Evolutionary conservation across 1,140 invertebrate species (phyloP), one percentile per base, ranked within the genome.

Genomic region (Mesaphorura yosii): DNA sequence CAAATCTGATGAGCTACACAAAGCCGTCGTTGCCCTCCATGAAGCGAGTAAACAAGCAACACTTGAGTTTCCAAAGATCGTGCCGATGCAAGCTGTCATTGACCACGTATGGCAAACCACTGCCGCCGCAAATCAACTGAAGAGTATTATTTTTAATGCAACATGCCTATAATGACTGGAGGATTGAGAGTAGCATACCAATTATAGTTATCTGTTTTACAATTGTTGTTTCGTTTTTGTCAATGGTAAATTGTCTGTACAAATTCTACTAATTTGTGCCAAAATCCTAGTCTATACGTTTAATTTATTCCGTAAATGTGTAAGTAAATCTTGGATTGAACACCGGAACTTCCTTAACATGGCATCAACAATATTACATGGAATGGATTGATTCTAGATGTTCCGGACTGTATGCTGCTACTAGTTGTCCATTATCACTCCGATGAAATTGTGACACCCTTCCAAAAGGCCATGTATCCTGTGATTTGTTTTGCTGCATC

Each of bases 1-100:
- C 19, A 77, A 81, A 60, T 78, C 54, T 3, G 58, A 59, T 48
- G 60, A 62, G 1, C 23, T 62, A n/a, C 55, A 62, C 28, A 57
- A 59, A 31, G 25, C 51, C 2, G 41, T 62, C 19, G 26, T 59
- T 3, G 44, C 47, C 3, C 25, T 62, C 2, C 53, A 57, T 2
- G 55, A 57, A 22, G 54, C 57, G 7, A 55, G 51, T 34, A 52
- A 56, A 53, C 31, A 48, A 2, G 60, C 60, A 5, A 52, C 60
- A 7, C 38, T 37, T 5, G 46, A 59, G n/a, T 62, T 59, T 45
- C 60, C 60, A 0, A 56, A 46, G 39, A 51, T 62, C n/a, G 40
- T 39, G 1, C 60, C 60, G 0, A 59, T 62, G 60, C 57, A 62
- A 38, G 40, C 17, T 1, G 57, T 62, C 17, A 50, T 62, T 10